Percentiles rank a stretch among this genome's conserved stretches.
Conservation (phyloP, 2,888 invertebrate genomes). For the Eledona agricola region DNA sequence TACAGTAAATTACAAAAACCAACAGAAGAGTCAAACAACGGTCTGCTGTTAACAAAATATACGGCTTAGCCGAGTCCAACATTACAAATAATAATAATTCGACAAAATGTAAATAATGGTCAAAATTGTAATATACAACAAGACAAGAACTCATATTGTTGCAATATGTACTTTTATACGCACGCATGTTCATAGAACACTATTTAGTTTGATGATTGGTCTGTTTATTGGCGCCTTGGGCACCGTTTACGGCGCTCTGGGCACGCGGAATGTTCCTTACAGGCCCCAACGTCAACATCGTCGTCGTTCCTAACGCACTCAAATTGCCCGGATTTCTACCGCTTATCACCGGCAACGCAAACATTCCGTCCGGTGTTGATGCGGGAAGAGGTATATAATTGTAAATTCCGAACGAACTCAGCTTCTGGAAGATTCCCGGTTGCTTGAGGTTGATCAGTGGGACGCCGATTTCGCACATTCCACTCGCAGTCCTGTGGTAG, state of each 20-base stretch:
- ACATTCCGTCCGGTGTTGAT: constrained; percentile 66
- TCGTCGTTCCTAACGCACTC: constrained; percentile 73
- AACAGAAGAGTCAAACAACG: constrained; percentile 2
- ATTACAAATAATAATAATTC: not conserved
- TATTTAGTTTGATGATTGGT: constrained; percentile 37
- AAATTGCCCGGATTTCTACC: constrained; percentile 53
- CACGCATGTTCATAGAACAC: constrained; percentile 39
- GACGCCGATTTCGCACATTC: constrained; percentile 73
- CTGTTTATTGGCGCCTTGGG: constrained; percentile 37
- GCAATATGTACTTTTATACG: constrained; percentile 21
- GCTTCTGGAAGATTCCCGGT: constrained; percentile 70
- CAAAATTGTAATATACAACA: constrained; percentile 32
- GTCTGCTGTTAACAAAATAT: not conserved
- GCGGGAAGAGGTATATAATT: constrained; percentile 79
- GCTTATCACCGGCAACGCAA: constrained; percentile 73
- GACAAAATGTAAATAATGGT: not conserved
- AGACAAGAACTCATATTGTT: constrained; percentile 27
- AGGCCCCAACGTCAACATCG: constrained; percentile 76
- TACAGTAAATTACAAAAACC: no score
- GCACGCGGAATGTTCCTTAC: constrained; percentile 62
- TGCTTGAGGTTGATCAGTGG: constrained; percentile 78
- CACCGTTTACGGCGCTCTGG: constrained; percentile 33
- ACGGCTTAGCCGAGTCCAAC: not conserved
- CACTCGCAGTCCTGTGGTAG: constrained; percentile 65
- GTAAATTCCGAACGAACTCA: constrained; percentile 74